These are phyloP conservation scores for Colletes latitarsis DNA, from an alignment of 1,140 invertebrate species.

Conservation along the genomic window DNA sequence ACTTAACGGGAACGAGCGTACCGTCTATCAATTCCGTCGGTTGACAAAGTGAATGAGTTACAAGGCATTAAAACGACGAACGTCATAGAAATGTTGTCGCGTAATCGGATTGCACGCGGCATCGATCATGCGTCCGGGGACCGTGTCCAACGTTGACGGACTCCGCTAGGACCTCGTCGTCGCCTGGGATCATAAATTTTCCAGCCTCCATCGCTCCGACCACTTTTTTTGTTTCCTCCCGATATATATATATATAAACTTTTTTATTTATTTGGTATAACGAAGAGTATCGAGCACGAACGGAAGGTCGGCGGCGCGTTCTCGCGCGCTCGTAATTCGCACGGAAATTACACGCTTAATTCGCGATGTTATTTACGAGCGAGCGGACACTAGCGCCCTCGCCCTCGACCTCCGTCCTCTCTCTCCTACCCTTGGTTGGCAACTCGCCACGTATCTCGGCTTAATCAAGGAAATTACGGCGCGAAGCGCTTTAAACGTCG, in stretches of 20 bases:
- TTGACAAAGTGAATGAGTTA: constrained; percentile 37
- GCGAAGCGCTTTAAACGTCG: constrained; percentile 68
- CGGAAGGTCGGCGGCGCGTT: neutral
- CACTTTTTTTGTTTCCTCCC: no score
- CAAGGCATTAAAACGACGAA: constrained; percentile 26
- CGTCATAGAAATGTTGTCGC: constrained; percentile 23
- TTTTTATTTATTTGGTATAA: neutral
- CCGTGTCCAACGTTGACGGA: constrained; percentile 38
- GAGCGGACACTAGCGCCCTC: constrained; percentile 57
- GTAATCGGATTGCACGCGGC: constrained; percentile 31
- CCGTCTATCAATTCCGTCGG: neutral
- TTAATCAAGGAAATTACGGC: constrained; percentile 72
- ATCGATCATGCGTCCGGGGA: constrained; percentile 34
- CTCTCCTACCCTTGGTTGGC: constrained; percentile 55
- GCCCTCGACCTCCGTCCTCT: neutral
- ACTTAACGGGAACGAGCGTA: neutral
- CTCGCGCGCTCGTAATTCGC: constrained; percentile 57
- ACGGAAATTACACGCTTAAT: constrained; percentile 71
- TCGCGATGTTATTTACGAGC: constrained; percentile 69
- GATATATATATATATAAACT: no score
- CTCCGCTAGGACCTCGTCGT: constrained; percentile 1
- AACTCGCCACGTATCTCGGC: constrained; percentile 67
- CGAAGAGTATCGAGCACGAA: constrained; percentile 48
- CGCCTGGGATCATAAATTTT: constrained; percentile 23
- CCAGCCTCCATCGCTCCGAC: neutral